Evolutionary conservation across 1,140 invertebrate species (phyloP), one percentile per base, ranked within the genome.

Genomic region (Drosophila ambigua): DNA sequence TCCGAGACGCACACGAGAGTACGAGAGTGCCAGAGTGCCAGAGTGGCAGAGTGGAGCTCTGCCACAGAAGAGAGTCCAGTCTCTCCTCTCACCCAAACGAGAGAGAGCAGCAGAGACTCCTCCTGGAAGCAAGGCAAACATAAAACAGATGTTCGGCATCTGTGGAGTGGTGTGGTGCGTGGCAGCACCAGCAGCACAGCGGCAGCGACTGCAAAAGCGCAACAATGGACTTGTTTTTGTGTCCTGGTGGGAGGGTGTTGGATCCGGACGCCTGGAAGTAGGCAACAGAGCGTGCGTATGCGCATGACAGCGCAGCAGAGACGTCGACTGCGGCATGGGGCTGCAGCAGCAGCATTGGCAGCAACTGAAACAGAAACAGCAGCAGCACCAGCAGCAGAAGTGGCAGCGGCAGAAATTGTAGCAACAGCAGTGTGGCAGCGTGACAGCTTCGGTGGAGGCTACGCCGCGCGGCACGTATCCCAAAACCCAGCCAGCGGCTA

Each of bases 111-210:
- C 26, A 43, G 52, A 49, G 49, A 13, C n/a, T 51, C 31, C 63
- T 7, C 31, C 74, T 87, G 82, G 82, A 87, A 88, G 66, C 76
- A 35, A 84, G 81, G 59, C 83, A 87, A 87, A 87, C 82, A 87
- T 74, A 76, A 87, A 87, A 88, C 82, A 87, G 78, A 88, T 87
- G 82, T 87, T 88, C 61, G 60, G 48, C 63, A 72, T 55, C 31
- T 48, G 59, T 28, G 16, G 43, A 52, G 53, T 61, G 60, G 43
- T 44, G 20, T 43, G 35, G 45, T 44, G 26, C 26, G 15, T 39
- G 35, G 26, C 57, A 20, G 20, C 20, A 20, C 1, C 20, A 20
- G 0, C 20, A 20, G 20, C 20, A 2, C 20, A 20, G 20, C 20
- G 20, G 20, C 20, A 58, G 58, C 23, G 58, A 45, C 74, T 64